Percentiles rank a stretch among this genome's conserved stretches.
phyloP scores from a whole-genome alignment of 2,113 vertebrate species.

The Herpetotheres cachinnans region DNA sequence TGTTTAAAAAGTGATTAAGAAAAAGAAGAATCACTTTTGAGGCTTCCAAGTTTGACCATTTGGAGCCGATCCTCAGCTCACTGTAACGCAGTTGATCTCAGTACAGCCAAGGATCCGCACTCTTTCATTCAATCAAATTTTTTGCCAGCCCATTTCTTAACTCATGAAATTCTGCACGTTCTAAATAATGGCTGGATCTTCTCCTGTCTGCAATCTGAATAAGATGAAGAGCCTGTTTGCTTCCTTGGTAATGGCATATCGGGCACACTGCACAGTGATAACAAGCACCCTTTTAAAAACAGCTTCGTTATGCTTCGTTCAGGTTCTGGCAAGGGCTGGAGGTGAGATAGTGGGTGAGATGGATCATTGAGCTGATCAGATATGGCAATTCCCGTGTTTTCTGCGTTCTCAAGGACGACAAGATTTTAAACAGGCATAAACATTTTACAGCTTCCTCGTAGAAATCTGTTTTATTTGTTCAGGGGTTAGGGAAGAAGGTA shows the following conservation, averaged over 20 bases:
- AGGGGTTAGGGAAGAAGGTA: not conserved
- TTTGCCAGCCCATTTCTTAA: not conserved
- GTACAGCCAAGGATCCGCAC: not conserved
- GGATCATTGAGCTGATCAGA: slow-evolving; percentile 44
- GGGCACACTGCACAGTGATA: not conserved
- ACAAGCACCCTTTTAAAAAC: slow-evolving; percentile 16
- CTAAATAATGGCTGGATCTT: not conserved
- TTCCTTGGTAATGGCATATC: not conserved
- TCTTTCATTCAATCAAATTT: not conserved
- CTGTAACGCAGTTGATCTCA: not conserved
- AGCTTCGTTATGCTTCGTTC: slow-evolving; percentile 31
- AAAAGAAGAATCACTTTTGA: not conserved
- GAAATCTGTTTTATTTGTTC: slow-evolving; percentile 25
- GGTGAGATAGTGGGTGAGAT: not conserved
- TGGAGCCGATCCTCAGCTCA: not conserved
- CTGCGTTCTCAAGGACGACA: not conserved
- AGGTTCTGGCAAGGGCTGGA: not conserved
- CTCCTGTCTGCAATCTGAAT: not conserved
- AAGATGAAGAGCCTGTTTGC: not conserved
- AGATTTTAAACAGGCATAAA: slow-evolving; percentile 45
- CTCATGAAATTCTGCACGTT: not conserved
- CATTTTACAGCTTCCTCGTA: slow-evolving; percentile 33
- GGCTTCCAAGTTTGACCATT: not conserved
- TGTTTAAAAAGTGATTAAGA: not conserved
- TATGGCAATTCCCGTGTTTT: slow-evolving; percentile 33